phyloP scores from a whole-genome alignment of 2,113 vertebrate genomes.

The Hymenochirus boettgeri region DNA sequence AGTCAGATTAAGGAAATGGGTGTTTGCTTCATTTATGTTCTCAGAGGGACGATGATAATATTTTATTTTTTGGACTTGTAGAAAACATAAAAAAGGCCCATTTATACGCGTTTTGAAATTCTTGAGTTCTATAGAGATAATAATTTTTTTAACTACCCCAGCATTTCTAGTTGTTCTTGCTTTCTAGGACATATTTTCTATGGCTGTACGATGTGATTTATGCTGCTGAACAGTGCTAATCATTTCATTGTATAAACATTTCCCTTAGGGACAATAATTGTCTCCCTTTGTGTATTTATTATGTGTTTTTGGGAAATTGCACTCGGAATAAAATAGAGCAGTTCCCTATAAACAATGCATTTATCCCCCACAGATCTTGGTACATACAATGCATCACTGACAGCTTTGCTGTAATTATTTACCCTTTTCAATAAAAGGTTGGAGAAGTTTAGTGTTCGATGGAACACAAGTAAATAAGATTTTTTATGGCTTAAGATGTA shows the following conservation, averaged over 20 bases:
- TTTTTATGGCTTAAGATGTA: not conserved
- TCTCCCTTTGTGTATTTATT: slow-evolving; percentile 27
- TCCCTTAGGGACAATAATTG: slow-evolving; percentile 17
- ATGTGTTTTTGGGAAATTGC: slow-evolving; percentile 38
- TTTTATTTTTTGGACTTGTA: slow-evolving; percentile 21
- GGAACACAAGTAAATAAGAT: slow-evolving; percentile 9
- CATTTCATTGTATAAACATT: slow-evolving; percentile 39
- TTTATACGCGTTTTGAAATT: not conserved
- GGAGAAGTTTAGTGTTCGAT: slow-evolving; percentile 6
- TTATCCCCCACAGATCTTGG: slow-evolving; percentile 17
- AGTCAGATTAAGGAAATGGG: slow-evolving; percentile 25
- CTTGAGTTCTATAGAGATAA: slow-evolving; percentile 24
- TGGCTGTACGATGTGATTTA: slow-evolving; percentile 26
- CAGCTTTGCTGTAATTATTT: slow-evolving; percentile 34
- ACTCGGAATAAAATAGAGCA: slow-evolving; percentile 35
- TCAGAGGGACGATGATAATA: slow-evolving; percentile 10
- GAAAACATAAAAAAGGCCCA: slow-evolving; percentile 12
- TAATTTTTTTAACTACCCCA: slow-evolving; percentile 27
- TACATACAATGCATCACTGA: slow-evolving; percentile 16
- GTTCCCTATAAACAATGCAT: slow-evolving; percentile 20
- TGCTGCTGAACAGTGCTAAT: slow-evolving; percentile 24
- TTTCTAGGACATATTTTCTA: slow-evolving; percentile 27
- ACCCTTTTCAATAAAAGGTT: slow-evolving; percentile 23
- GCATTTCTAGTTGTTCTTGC: slow-evolving; percentile 17
- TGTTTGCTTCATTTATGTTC: slow-evolving; percentile 10